Evolutionary conservation across 2,888 invertebrate genomes (phyloP).

Genomic region (Aphodius sticticus): DNA sequence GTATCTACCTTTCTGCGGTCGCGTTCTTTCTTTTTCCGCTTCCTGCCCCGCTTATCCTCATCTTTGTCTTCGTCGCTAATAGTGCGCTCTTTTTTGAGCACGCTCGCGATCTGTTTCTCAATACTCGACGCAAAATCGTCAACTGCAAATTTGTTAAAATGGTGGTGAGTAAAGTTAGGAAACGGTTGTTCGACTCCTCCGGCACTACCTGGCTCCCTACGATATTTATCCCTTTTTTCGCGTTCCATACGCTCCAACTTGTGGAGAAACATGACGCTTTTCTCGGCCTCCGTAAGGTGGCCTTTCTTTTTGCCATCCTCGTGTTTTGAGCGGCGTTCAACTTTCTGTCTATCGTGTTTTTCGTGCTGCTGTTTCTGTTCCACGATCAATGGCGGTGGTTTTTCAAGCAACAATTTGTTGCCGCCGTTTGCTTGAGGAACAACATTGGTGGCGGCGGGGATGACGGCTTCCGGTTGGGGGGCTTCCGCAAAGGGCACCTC

Average conservation of each 20-base stretch:
- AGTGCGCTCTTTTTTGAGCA: constrained; percentile 71
- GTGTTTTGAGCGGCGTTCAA: constrained; percentile 47
- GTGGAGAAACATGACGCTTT: constrained; percentile 57
- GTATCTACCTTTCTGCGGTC: constrained; percentile 57
- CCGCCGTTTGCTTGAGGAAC: constrained; percentile 58
- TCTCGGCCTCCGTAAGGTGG: constrained; percentile 60
- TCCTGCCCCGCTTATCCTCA: constrained; percentile 65
- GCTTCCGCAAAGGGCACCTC: constrained; percentile 59
- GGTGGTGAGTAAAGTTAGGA: constrained; percentile 9
- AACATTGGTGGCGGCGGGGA: constrained; percentile 7
- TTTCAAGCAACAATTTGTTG: background rate
- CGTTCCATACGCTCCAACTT: constrained; percentile 57
- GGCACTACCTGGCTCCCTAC: constrained; percentile 49
- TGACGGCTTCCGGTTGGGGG: background rate
- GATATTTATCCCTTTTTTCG: constrained; percentile 56
- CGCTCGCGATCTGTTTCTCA: constrained; percentile 80
- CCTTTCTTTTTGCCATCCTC: constrained; percentile 48
- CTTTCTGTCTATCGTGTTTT: constrained; percentile 36
- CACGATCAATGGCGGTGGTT: background rate
- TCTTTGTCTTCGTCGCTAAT: constrained; percentile 56
- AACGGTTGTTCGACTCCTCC: background rate
- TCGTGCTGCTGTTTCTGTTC: constrained; percentile 31
- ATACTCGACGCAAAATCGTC: constrained; percentile 84
- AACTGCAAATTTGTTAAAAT: constrained; percentile 40
- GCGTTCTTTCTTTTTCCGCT: constrained; percentile 66